A percentile compares a stretch with the other conserved stretches of the same genome.
Evolutionary conservation across 2,888 invertebrate genomes (phyloP).

Genomic region (Plusia festucae): DNA sequence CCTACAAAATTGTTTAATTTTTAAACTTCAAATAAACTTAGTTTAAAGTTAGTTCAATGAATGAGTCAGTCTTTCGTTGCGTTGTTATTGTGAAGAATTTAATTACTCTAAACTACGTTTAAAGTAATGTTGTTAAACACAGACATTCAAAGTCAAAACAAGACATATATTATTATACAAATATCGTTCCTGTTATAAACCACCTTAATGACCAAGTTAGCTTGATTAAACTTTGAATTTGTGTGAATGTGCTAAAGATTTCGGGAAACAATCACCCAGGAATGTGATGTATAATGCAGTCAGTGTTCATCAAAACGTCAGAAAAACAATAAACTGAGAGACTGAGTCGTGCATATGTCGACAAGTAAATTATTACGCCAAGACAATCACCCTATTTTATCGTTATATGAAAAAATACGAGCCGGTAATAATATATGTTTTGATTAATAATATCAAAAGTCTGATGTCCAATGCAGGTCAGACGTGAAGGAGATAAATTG

Average conservation of each 20-base stretch:
- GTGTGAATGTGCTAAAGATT: not conserved
- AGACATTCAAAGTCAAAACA: conserved; percentile 11
- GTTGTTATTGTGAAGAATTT: conserved; percentile 20
- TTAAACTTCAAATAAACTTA: conserved; percentile 39
- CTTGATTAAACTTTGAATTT: not conserved
- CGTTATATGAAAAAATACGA: not conserved
- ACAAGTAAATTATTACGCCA: not conserved
- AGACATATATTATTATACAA: conserved; percentile 12
- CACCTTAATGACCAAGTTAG: not conserved
- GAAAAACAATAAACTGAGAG: not conserved
- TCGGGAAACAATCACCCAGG: not conserved
- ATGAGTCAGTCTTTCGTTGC: conserved; percentile 17
- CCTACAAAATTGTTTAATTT: conserved; percentile 22
- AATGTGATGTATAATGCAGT: no score
- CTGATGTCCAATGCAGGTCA: conserved; percentile 10
- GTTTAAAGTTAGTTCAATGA: conserved; percentile 38
- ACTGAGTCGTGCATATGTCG: not conserved
- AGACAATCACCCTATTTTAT: not conserved
- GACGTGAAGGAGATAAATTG: conserved; percentile 3
- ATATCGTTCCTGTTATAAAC: conserved; percentile 2
- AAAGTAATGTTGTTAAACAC: conserved; percentile 14
- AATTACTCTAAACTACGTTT: conserved; percentile 10
- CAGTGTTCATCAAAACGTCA: not conserved
- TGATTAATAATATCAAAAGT: conserved; percentile 2
- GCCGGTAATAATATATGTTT: not conserved